A percentile compares a stretch with the other conserved stretches of the same genome.
Conservation (phyloP, 2,888 invertebrate genomes). For the Hirudinaria manillensis region DNA sequence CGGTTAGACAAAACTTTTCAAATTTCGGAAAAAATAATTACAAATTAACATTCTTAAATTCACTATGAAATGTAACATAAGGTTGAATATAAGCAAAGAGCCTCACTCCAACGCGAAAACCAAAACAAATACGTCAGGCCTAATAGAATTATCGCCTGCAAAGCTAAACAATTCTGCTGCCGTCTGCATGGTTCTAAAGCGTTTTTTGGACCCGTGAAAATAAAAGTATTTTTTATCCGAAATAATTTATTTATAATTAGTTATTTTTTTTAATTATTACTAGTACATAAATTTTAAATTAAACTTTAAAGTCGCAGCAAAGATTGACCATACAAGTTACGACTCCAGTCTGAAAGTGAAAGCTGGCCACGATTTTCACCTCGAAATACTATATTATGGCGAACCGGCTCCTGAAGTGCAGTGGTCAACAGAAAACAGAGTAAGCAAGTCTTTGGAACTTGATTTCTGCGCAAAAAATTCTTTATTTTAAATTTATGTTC, state of each 20-base stretch:
- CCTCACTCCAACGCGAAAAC: not conserved
- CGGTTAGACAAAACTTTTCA: no score
- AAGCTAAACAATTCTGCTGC: conserved; percentile 10
- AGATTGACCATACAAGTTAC: conserved; percentile 30
- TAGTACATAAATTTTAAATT: not conserved
- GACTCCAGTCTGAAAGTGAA: conserved; percentile 25
- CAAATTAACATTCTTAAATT: not conserved
- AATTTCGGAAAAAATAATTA: not conserved
- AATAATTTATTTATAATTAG: not conserved
- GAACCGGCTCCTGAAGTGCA: conserved; percentile 23
- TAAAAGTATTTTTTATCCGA: not conserved
- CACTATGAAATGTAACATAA: no score
- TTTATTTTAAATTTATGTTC: not conserved
- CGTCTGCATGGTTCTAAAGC: not conserved
- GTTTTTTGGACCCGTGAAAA: not conserved
- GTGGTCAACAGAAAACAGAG: conserved; percentile 27
- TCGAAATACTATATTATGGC: conserved; percentile 30
- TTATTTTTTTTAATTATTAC: no score
- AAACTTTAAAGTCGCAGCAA: conserved; percentile 21
- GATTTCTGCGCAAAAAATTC: not conserved
- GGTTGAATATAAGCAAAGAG: not conserved
- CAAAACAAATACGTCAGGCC: not conserved
- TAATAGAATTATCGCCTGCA: conserved; percentile 8
- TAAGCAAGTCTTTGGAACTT: not conserved
- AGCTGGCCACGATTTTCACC: conserved; percentile 28